Evolutionary conservation across 92 coral and sea anemone species (phyloP).

Genomic region (Galaxea fascicularis): DNA sequence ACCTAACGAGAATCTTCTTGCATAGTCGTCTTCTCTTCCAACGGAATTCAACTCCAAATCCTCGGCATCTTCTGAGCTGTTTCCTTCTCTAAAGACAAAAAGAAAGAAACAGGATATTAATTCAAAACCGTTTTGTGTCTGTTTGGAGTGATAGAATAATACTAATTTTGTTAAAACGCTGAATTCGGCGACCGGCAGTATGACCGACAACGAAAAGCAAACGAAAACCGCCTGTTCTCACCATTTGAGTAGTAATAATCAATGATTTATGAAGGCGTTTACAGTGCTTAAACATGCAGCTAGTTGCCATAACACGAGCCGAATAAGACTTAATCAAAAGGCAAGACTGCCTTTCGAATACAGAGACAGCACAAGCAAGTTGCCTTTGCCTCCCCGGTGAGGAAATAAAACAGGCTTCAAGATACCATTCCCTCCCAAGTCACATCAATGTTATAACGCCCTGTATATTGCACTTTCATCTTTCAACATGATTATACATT

Average conservation of each 20-base stretch:
- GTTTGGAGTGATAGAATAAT: not conserved
- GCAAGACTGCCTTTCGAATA: no score
- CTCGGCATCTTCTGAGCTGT: slow-evolving; percentile 74
- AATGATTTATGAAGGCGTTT: no score
- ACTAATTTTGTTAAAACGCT: not conserved
- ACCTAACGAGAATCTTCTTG: slow-evolving; percentile 51
- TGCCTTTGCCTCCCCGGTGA: no score
- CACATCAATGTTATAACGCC: no score
- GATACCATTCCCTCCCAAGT: no score
- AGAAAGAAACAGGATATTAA: not conserved
- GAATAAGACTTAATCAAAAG: no score
- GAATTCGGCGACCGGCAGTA: not conserved
- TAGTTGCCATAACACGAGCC: no score
- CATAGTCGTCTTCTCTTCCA: slow-evolving; percentile 25
- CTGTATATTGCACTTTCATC: not conserved
- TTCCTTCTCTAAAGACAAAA: slow-evolving; percentile 63
- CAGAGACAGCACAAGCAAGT: no score
- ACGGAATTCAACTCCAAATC: slow-evolving; percentile 66
- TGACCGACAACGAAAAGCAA: not conserved
- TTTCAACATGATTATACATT: not conserved
- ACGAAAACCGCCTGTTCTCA: no score
- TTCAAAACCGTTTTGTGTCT: not conserved
- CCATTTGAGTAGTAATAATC: no score
- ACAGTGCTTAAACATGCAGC: no score
- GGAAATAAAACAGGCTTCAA: no score